phyloP scores from a whole-genome alignment of 2,113 vertebrate genomes.

The Dunckerocampus dactyliophorus region DNA sequence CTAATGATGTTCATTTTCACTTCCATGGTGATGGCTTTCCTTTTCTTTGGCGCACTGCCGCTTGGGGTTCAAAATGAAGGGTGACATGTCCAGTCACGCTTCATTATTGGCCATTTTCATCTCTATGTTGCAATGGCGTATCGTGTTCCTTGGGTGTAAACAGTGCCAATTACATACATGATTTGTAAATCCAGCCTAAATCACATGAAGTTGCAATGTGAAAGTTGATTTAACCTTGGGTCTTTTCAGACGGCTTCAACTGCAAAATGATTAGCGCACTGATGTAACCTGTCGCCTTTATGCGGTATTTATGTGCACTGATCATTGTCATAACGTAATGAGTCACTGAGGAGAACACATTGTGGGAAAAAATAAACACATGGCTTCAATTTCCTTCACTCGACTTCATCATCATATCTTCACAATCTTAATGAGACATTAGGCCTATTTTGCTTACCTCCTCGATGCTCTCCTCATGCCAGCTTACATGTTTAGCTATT shows the following conservation, averaged over 20 bases:
- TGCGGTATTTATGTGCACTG: neutral
- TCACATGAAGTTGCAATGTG: too few relatives aligned
- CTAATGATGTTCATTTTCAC: too few relatives aligned
- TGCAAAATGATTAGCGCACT: neutral
- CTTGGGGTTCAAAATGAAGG: too few relatives aligned
- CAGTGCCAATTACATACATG: too few relatives aligned
- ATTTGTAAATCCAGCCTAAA: too few relatives aligned
- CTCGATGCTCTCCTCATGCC: slow-evolving; percentile 55
- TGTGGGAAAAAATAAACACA: slow-evolving; percentile 45
- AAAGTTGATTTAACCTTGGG: too few relatives aligned
- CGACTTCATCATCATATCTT: slow-evolving; percentile 60
- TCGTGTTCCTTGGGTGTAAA: too few relatives aligned
- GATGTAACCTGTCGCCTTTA: neutral
- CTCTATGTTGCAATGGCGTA: too few relatives aligned
- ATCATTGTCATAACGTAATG: slow-evolving; percentile 10
- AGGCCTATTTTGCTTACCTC: slow-evolving; percentile 40
- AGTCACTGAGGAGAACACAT: slow-evolving; percentile 21
- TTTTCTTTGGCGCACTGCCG: too few relatives aligned
- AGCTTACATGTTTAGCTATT: slow-evolving; percentile 53
- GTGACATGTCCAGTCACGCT: too few relatives aligned
- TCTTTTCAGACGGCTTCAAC: neutral
- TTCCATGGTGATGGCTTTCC: too few relatives aligned
- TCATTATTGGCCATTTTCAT: too few relatives aligned
- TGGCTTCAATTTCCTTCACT: slow-evolving; percentile 55
- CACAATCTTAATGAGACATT: slow-evolving; percentile 67